These are phyloP conservation scores for Scaptomyza hsui DNA, from an alignment of 1,140 invertebrate species.

Conservation along the genomic window DNA sequence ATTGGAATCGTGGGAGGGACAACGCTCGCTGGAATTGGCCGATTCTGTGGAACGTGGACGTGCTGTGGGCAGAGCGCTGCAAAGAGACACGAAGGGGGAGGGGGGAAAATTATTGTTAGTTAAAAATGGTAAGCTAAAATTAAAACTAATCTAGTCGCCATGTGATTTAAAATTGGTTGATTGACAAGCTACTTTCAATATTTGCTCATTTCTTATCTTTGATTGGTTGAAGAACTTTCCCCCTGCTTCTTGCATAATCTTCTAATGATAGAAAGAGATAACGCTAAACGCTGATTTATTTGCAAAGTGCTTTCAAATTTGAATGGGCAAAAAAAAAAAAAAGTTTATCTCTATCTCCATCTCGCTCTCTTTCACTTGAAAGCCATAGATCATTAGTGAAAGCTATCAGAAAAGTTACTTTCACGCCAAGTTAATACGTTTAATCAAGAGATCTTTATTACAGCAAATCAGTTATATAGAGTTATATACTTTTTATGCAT, in stretches of 20 bases:
- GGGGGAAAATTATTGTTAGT: background rate
- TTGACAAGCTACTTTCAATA: too few relatives aligned
- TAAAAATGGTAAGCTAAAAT: too few relatives aligned
- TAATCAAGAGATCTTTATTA: conserved; percentile 26
- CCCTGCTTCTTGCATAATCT: background rate
- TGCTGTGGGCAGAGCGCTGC: conserved; percentile 90
- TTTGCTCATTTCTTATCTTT: background rate
- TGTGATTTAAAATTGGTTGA: background rate
- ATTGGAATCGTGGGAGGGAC: conserved; percentile 88
- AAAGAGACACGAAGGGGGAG: conserved; percentile 82
- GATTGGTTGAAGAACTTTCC: conserved; percentile 1
- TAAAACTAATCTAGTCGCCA: too few relatives aligned
- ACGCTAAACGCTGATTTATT: background rate
- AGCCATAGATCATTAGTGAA: conserved; percentile 37
- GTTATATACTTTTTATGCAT: too few relatives aligned
- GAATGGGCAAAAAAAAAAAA: background rate
- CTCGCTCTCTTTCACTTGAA: background rate
- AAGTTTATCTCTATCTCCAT: background rate
- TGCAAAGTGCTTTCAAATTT: conserved; percentile 1
- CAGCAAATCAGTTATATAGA: background rate
- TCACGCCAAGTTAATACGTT: conserved; percentile 16
- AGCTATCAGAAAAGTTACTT: conserved; percentile 32
- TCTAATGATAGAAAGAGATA: conserved; percentile 1
- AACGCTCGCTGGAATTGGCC: conserved; percentile 87
- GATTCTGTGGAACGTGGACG: conserved; percentile 92